A percentile compares a stretch with the other conserved stretches of the same genome.
phyloP scores from a whole-genome alignment of 2,797 vertebrate genomes.

The Sebastes cheni region DNA sequence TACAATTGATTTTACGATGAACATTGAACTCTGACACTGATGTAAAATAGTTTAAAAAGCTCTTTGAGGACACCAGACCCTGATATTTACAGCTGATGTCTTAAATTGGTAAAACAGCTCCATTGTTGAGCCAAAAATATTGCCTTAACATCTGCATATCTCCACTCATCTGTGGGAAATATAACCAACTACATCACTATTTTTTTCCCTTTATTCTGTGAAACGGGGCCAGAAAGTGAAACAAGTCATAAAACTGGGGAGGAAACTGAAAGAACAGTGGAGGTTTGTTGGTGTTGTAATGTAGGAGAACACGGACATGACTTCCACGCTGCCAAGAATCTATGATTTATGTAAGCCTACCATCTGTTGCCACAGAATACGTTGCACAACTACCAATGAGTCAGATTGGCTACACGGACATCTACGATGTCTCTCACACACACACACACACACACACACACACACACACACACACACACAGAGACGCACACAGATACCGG shows the following conservation, averaged over 20 bases:
- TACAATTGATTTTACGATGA: neutral
- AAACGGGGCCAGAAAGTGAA: slow-evolving; percentile 38
- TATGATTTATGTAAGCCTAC: slow-evolving; percentile 74
- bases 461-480: slow-evolving; percentile 29
- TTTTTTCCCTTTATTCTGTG: slow-evolving; percentile 1
- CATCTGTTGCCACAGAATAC: slow-evolving; percentile 76
- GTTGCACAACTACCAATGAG: slow-evolving; percentile 63
- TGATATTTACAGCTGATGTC: neutral
- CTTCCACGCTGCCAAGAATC: slow-evolving; percentile 62
- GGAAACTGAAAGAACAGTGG: slow-evolving; percentile 11
- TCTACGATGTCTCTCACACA: slow-evolving; percentile 41
- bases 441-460: slow-evolving; percentile 17
- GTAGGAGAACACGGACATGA: slow-evolving; percentile 59
- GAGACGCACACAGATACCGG: slow-evolving; percentile 40
- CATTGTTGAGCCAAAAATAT: neutral
- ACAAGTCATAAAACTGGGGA: slow-evolving; percentile 33
- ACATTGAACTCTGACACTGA: neutral
- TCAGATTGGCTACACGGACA: slow-evolving; percentile 59
- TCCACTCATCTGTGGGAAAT: slow-evolving; percentile 2
- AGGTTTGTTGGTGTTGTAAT: slow-evolving; percentile 67
- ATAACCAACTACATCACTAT: neutral
- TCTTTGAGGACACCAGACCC: neutral
- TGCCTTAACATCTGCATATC: neutral
- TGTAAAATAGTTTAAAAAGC: neutral
- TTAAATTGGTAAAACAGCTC: neutral